phyloP scores from a whole-genome alignment of 2,888 invertebrate genomes.

The Harpagoxenus sublaevis region DNA sequence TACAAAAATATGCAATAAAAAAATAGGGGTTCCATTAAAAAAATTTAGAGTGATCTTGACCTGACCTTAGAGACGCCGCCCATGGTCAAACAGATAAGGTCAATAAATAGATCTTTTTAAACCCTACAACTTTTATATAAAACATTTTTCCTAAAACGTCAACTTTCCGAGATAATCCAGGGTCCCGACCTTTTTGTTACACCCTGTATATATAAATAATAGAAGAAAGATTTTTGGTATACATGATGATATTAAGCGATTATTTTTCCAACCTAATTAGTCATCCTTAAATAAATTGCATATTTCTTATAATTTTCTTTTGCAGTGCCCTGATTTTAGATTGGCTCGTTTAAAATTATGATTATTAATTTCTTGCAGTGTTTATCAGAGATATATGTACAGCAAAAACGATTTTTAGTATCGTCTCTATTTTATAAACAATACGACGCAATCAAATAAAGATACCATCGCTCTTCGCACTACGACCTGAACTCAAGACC shows the following conservation, averaged over 20 bases:
- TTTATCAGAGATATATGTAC: slow-evolving; percentile 41
- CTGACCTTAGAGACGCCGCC: too few species aligned
- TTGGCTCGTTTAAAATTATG: slow-evolving; percentile 22
- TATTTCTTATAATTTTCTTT: slow-evolving; percentile 31
- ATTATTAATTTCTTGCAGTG: slow-evolving; percentile 57
- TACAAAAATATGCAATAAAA: too few species aligned
- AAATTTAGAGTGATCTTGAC: too few species aligned
- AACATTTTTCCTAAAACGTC: too few species aligned
- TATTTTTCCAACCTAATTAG: background rate
- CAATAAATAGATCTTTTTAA: too few species aligned
- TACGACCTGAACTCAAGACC: slow-evolving; percentile 19
- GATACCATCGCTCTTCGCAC: slow-evolving; percentile 4
- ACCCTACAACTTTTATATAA: too few species aligned
- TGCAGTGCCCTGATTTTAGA: slow-evolving; percentile 53
- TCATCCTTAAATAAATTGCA: slow-evolving; percentile 2
- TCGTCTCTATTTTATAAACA: slow-evolving; percentile 18
- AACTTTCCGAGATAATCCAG: too few species aligned
- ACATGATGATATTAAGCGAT: background rate
- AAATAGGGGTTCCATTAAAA: too few species aligned
- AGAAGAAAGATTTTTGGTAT: background rate
- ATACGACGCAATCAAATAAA: slow-evolving; percentile 19
- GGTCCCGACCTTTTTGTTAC: too few species aligned
- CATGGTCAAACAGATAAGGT: too few species aligned
- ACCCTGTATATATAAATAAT: too few species aligned
- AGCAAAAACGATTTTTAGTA: slow-evolving; percentile 23